phyloP scores from a whole-genome alignment of 2,888 invertebrate genomes.

The Entomobrya multifasciata region DNA sequence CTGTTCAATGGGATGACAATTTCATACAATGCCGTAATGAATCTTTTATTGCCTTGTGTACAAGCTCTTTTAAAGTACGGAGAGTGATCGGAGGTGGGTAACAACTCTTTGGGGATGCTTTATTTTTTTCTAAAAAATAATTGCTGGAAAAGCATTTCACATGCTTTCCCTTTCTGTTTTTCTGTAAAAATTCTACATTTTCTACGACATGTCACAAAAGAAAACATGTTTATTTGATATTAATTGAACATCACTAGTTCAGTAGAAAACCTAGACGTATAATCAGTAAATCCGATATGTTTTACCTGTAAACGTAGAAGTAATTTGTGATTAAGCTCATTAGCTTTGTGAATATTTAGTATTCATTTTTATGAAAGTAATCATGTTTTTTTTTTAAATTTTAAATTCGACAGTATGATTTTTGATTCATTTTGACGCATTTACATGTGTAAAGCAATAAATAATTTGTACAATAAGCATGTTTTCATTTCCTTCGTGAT shows the following conservation, averaged over 20 bases:
- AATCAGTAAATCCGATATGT: too few species aligned
- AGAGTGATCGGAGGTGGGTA: constrained; percentile 68
- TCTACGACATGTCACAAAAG: not conserved
- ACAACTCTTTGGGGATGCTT: constrained; percentile 55
- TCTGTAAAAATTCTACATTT: not conserved
- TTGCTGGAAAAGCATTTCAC: not conserved
- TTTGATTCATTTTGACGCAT: too few species aligned
- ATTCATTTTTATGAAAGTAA: too few species aligned
- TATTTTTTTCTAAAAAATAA: not conserved
- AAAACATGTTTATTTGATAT: not conserved
- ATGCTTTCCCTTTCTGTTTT: constrained; percentile 31
- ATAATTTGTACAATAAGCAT: too few species aligned
- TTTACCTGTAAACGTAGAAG: too few species aligned
- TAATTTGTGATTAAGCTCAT: too few species aligned
- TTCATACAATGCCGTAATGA: constrained; percentile 64
- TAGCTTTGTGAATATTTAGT: too few species aligned
- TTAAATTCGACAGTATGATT: too few species aligned
- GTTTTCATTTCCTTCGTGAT: too few species aligned
- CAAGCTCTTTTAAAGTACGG: constrained; percentile 60
- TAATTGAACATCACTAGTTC: not conserved
- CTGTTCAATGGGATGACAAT: constrained; percentile 65
- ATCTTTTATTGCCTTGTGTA: constrained; percentile 68
- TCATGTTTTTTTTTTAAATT: too few species aligned
- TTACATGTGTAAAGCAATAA: too few species aligned
- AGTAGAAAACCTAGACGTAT: too few species aligned